Evolutionary conservation across 2,797 vertebrate genomes (phyloP).

Genomic region (Prionace glauca): DNA sequence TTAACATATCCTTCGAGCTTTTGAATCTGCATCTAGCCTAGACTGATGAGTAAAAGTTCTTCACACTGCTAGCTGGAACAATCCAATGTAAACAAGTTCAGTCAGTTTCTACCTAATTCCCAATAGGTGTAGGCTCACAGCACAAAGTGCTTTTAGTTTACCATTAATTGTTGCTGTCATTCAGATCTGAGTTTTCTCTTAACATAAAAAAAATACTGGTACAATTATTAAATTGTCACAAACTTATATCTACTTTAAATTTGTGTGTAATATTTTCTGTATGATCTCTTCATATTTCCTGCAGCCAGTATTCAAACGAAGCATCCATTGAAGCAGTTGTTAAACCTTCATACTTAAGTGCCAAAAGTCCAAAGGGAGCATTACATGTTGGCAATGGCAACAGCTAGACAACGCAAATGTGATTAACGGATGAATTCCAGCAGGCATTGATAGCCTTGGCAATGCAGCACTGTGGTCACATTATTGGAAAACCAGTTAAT

Average conservation of each 20-base stretch:
- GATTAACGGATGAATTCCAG: neutral
- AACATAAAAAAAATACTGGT: neutral
- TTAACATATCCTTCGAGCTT: neutral
- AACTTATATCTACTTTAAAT: neutral
- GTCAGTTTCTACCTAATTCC: neutral
- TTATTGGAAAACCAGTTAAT: neutral
- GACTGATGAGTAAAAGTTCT: neutral
- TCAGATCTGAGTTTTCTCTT: neutral
- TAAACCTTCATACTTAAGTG: neutral
- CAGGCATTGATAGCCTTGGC: neutral
- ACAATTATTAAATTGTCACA: neutral
- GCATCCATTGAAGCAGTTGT: neutral
- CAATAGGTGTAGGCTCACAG: neutral
- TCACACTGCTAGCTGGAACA: neutral
- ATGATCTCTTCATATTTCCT: neutral
- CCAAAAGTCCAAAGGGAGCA: neutral
- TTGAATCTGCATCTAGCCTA: neutral
- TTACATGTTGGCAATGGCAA: neutral
- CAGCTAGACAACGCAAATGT: neutral
- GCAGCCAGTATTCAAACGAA: neutral
- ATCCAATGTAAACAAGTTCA: neutral
- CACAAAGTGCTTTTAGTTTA: neutral
- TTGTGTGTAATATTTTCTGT: neutral
- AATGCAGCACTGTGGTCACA: neutral
- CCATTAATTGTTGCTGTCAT: neutral